Evolutionary conservation across 2,888 invertebrate genomes (phyloP), one percentile per base, ranked within the genome.

Genomic region (Pardosa pseudoannulata): DNA sequence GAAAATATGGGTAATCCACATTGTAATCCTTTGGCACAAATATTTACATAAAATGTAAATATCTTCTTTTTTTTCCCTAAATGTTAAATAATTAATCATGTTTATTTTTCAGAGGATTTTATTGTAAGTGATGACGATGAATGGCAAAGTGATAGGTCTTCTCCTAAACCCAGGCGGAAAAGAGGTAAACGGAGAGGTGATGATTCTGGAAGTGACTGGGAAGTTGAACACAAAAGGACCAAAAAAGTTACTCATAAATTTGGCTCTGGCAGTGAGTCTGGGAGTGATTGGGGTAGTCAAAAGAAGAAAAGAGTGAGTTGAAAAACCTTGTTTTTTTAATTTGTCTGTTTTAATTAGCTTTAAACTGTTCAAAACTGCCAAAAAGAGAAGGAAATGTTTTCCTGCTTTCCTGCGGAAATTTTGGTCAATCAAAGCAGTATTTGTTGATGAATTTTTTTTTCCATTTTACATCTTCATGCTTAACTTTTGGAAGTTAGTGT

Each of bases 171-270:
- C n/a, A 80, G 79, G 5, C 72, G 81, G 65, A 79, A 71, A n/a
- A 71, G 78, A 6, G 72, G 87, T 16, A 36, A 36, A 3, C 39
- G 75, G 36, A 65, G 70, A 19, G 79, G 56, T 19, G 79, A 82
- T 28, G 89, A 89, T 19, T 89, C 89, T 28, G 89, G 88, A 9
- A 89, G 88, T 72, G 89, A 89, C 41, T 89, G 89, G 89, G 89
- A 88, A 70, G 41, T 85, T 6, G 89, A 89, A 28, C 87, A 88
- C 68, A 88, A 88, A 39, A 81, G 71, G n/a, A 46, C 72, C 16
- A 89, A 88, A 46, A 83, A 88, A 46, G 39, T 79, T 5, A 56
- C 41, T n/a, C 74, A 72, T 7, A 88, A 80, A 29, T 36, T 79
- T 31, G 79, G 76, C 1, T 83, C 74, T 75, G 82, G 73, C 11